phyloP scores from a whole-genome alignment of 1,140 invertebrate genomes.

The Neuroterus valhalla region DNA sequence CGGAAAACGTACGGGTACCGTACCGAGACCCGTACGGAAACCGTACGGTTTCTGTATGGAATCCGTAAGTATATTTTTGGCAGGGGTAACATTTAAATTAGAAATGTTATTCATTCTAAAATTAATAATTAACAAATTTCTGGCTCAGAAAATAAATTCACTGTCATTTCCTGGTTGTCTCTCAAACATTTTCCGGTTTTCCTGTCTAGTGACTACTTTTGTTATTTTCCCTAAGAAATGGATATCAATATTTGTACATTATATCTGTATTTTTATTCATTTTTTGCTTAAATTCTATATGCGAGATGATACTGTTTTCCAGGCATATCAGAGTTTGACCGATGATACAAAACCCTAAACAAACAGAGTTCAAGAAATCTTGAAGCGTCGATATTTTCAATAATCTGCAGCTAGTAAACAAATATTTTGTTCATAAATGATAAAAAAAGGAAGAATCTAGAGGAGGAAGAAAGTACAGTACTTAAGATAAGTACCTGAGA shows the following conservation, averaged over 20 bases:
- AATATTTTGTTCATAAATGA: conserved; percentile 6
- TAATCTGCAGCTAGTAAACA: neutral
- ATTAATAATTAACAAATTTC: too few relatives aligned
- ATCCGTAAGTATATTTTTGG: too few relatives aligned
- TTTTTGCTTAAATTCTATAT: neutral
- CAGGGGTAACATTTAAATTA: too few relatives aligned
- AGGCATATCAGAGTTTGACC: neutral
- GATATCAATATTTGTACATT: neutral
- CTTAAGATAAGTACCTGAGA: conserved; percentile 4
- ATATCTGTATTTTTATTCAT: neutral
- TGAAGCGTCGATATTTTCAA: neutral
- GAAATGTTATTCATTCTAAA: too few relatives aligned
- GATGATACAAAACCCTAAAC: neutral
- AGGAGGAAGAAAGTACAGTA: neutral
- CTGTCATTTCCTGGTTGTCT: too few relatives aligned
- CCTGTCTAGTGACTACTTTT: too few relatives aligned
- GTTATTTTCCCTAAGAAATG: neutral
- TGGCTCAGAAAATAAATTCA: too few relatives aligned
- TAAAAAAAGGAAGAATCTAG: neutral
- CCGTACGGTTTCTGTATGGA: too few relatives aligned
- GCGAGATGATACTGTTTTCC: neutral
- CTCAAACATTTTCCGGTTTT: too few relatives aligned
- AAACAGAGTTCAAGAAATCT: neutral
- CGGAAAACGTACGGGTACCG: too few relatives aligned
- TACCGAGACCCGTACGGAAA: too few relatives aligned